phyloP scores from a whole-genome alignment of 2,113 vertebrate genomes.

The Malurus melanocephalus region DNA sequence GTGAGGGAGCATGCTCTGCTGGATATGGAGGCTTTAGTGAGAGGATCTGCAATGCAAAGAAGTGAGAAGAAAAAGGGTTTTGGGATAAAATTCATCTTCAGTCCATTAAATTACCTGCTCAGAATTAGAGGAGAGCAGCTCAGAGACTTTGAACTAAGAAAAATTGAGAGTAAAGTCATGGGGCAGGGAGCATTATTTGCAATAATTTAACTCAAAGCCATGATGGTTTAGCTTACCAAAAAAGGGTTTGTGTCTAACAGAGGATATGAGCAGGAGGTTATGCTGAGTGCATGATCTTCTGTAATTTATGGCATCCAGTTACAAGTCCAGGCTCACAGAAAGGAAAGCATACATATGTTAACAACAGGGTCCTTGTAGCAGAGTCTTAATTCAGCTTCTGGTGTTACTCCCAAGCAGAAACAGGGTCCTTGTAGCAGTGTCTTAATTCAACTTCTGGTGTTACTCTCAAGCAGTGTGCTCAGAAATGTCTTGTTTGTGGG shows the following conservation, averaged over 20 bases:
- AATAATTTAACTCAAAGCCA: neutral
- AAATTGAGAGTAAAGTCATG: neutral
- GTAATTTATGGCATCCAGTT: neutral
- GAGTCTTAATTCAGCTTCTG: neutral
- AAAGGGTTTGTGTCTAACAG: neutral
- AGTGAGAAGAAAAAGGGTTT: neutral
- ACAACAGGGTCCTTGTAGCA: neutral
- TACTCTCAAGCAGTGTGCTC: neutral
- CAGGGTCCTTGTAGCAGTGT: neutral
- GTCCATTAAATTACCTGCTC: neutral
- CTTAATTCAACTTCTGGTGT: neutral
- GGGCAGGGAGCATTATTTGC: neutral
- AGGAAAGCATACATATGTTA: neutral
- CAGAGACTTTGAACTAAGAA: neutral
- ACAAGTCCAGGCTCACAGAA: neutral
- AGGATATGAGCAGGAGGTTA: neutral
- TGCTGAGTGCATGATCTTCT: neutral
- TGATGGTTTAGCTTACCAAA: neutral
- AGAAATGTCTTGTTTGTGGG: neutral
- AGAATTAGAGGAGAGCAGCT: neutral
- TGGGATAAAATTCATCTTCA: neutral
- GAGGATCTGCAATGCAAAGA: neutral
- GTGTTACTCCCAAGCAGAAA: neutral
- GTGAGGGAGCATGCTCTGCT: neutral
- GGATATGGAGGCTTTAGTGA: neutral